Base-by-base conservation (phyloP, 1,140 invertebrate genomes). In the Diploscapter pachys region DNA sequence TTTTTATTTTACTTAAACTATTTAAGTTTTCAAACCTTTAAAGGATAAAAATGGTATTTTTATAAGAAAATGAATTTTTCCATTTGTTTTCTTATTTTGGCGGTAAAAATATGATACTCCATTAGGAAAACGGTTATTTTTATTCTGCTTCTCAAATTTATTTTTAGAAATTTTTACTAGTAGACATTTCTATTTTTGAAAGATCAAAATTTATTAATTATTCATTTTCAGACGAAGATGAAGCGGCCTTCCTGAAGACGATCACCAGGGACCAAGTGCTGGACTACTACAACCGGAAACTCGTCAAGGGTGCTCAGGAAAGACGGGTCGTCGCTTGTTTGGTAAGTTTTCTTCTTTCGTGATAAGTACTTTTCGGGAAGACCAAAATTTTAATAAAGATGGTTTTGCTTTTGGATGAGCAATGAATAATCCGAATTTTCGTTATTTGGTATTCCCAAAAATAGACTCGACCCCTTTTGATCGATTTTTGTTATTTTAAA, bases 261-360 rank as follows among this genome's bases (percentile, higher is more conserved):
- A 87, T 97, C 4, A 91, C 89, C 0, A 93, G 94, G 84, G 86
- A 91, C 0, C 92, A 96, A 80, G 85, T 98, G 3, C 81, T 93
- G 55, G 86, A 91, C 2, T 96, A 94, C 86, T 96, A 90, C 82
- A 89, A 92, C 63, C 57, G 63, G 54, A 75, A 77, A 63, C 50
- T 76, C 55, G 50, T 9, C 5, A 68, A 68, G 6, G 51, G 51
- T 8, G 11, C 66, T 50, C 66, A 52, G 48, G 11, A 66, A 49
- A 48, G 56, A 51, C 6, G 31, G 11, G 11, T 62, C 31, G 31
- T 31, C 31, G 31, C 31, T 31, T 31, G 31, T 31, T 31, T 31
- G 3, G 8, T 4, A 11, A 51, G 53, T 53, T 54, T 49, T 54
- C 50, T 63, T 50, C 11, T 53, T 9, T 4, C 8, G 55, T 5